Base-by-base conservation (phyloP, 2,888 invertebrate genomes). In the Stenolophus ochropezus region DNA sequence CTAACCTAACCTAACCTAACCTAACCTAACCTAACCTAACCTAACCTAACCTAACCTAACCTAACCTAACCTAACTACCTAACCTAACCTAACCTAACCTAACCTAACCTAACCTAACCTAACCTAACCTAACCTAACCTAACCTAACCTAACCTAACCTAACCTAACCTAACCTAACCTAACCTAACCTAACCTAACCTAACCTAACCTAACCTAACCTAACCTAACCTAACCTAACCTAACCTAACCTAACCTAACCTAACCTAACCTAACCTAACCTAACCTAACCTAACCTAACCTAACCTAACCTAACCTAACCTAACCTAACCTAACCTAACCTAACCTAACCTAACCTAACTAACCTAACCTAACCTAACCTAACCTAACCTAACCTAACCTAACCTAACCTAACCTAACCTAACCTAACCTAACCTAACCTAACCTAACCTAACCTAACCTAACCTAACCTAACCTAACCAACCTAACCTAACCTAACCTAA, bases 121-220 rank as follows among this genome's bases (percentile, higher is more conserved):
- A 78, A 78, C 78, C 78, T 78, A 78, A 78, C 78, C 78, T 78
- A 78, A 78, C 78, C 78, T 78, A 78, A 78, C 78, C 58, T 61
- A 75, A 53, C 75, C 53, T 75, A 86, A 85, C 85, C 85, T 85
- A 85, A 85, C 83, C 83, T 83, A 83, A 83, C 83, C 83, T 83
- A 84, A 83, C 83, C 83, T 83, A 83, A 83, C 83, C 83, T 82
- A 82, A 83, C 83, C 83, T 83, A 83, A 49, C 49, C 27, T 27
- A 27, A 27, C 27, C 27, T 27, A 27, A n/a, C n/a, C n/a, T 5
- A 27, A 27, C 27, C 27, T 27, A 27, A 27, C 27, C 27, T 27
- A 27, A 27, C 1, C 33, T 4, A 2, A 33, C 1, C 33, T 33
- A 33, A 33, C 33, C 33, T 33, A 33, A 33, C 33, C 33, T 33